Base-by-base conservation (phyloP, 2,888 invertebrate genomes). In the Archips xylosteana region DNA sequence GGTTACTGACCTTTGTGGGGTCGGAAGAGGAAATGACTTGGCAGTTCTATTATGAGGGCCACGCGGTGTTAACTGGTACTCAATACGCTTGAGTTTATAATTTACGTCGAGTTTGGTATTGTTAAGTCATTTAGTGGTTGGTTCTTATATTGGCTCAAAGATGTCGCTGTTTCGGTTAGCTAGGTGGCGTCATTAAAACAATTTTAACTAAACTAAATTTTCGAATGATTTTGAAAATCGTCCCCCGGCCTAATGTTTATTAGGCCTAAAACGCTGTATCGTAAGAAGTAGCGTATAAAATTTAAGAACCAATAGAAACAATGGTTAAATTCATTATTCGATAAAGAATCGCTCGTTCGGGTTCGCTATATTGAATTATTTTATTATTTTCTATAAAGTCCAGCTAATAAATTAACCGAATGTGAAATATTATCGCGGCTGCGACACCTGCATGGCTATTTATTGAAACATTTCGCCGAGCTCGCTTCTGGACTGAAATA, bases 1-100 rank as follows among this genome's bases (percentile, higher is more conserved):
- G 87, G 89, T 85, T 77, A 75, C 79, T 88, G 86, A 87, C 84
- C 87, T 78, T 77, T 78, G 78, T 66, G 80, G 81, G 79, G 82
- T 81, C 71, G 75, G 76, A 75, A 70, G 73, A 65, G 76, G 80
- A 75, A 79, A 78, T 82, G 81, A 81, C 77, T 76, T 68, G 65
- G 76, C 80, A 78, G 78, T 67, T 57, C 63, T 15, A 59, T 57
- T 51, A 51, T 47, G 68, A 68, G 75, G 75, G 75, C 64, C 62
- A 61, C 57, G 39, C 51, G 45, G 54, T 61, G 65, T 62, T 70
- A 63, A 51, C 63, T 67, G 63, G 45, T 54, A 57, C 70, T 60
- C 34, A 71, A 71, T 68, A 67, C 10, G 67, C 42, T 71, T 23
- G 39, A n/a, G 64, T 68, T 68, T 47, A 63, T 67, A 54, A 54